These are phyloP conservation scores for Bembecia ichneumoniformis DNA, from an alignment of 2,888 invertebrate genomes.

Conservation along the genomic window DNA sequence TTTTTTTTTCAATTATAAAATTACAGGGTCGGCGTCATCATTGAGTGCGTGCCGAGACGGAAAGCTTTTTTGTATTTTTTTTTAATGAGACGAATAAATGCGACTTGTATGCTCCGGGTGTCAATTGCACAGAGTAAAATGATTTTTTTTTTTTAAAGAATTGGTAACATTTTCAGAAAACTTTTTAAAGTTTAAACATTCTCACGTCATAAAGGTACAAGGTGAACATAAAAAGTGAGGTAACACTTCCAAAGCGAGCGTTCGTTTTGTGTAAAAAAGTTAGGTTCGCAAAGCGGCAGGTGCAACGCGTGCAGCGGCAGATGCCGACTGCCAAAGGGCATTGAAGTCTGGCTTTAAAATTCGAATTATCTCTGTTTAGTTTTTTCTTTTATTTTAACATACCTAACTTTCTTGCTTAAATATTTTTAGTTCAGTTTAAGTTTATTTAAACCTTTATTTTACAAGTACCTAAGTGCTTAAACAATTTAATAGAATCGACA, in stretches of 20 bases:
- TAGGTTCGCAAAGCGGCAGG: constrained; percentile 32
- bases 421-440: neutral
- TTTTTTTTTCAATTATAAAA: constrained; percentile 21
- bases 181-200: constrained; percentile 9
- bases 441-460: too few relatives aligned
- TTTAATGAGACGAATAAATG: constrained; percentile 16
- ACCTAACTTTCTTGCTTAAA: neutral
- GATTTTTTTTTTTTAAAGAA: neutral
- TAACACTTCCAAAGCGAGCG: constrained; percentile 16
- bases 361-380: constrained; percentile 17
- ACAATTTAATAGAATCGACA: too few relatives aligned
- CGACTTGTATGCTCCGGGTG: constrained; percentile 33
- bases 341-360: constrained; percentile 25
- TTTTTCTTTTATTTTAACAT: neutral
- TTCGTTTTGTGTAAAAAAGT: constrained; percentile 25
- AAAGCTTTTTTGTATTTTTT: constrained; percentile 6
- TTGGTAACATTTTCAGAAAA: neutral
- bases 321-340: constrained; percentile 29
- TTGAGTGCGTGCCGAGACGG: constrained; percentile 16
- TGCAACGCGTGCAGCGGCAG: constrained; percentile 36
- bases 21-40: constrained; percentile 26
- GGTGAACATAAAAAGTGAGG: constrained; percentile 17
- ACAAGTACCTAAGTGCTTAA: too few relatives aligned
- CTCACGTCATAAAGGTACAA: constrained; percentile 16
- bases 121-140: constrained; percentile 25